A percentile compares a stretch with the other conserved stretches of the same genome.
These are phyloP conservation scores for Drosophila setifemur DNA, from an alignment of 1,140 invertebrate genomes.

Conservation along the genomic window DNA sequence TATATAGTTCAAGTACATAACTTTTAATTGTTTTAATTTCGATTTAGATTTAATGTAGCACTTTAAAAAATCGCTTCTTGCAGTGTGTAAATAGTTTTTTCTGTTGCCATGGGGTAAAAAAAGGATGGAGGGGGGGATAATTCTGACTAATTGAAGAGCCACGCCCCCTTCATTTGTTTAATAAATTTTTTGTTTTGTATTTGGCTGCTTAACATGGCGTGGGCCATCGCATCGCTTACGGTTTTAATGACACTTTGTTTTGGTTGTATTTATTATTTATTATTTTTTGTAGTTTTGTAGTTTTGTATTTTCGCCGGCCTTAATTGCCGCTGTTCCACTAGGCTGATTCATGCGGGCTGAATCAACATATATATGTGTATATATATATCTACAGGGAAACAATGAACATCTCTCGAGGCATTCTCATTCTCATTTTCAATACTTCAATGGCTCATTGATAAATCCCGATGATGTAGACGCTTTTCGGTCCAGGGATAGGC, in stretches of 20 bases:
- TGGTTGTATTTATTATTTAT: not conserved
- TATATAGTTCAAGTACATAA: no score
- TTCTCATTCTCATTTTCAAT: no score
- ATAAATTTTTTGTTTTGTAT: slow-evolving; percentile 36
- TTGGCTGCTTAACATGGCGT: slow-evolving; percentile 30
- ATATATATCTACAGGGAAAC: no score
- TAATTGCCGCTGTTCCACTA: slow-evolving; percentile 19
- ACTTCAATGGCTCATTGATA: no score
- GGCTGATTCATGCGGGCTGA: slow-evolving; percentile 37
- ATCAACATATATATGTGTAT: no score
- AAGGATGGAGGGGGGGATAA: slow-evolving; percentile 11
- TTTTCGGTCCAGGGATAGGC: no score
- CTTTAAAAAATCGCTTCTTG: no score
- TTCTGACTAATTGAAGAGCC: slow-evolving; percentile 36
- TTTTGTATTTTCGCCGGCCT: not conserved
- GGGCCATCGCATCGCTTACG: slow-evolving; percentile 33
- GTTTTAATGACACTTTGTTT: slow-evolving; percentile 44
- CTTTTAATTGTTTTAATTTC: no score
- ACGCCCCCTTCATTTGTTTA: slow-evolving; percentile 11
- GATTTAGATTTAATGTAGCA: no score
- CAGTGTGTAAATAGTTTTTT: not conserved
- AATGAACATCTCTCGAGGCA: no score
- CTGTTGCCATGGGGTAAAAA: not conserved
- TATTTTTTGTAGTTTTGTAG: not conserved
- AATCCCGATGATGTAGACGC: no score